Base-by-base conservation (phyloP, 2,888 invertebrate genomes). In the Mechanitis messenoides region DNA sequence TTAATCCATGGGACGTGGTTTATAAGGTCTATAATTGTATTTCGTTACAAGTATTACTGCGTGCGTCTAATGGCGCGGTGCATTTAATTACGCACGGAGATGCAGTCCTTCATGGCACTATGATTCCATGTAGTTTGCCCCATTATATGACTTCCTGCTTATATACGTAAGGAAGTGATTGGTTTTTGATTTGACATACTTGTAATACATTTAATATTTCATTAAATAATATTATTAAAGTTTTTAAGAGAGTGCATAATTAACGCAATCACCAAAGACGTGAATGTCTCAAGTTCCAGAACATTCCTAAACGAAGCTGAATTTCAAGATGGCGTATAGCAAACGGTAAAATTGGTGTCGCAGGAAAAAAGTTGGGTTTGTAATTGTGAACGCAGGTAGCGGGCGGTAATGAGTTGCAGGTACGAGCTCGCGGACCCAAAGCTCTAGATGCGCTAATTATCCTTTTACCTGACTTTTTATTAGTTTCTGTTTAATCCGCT, bases 331-430 rank as follows among this genome's bases (percentile, higher is more conserved):
- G 58, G 46, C 60, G 57, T 50, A 68, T 63, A 68, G 65, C 66
- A 63, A 67, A 68, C 68, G 67, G 67, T 66, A 59, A 63, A 67
- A 66, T 68, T 66, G 64, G 65, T 68, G 69, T 70, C 68, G 69
- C 70, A 67, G 66, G 69, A 70, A 70, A 50, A 71, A 70, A 66
- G 67, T 66, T 66, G 69, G 66, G 64, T 59, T 38, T 59, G 62
- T 69, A 71, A 71, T 67, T 67, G 69, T 66, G 70, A 62, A 62
- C 65, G 66, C 67, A 69, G 70, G 70, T 69, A 69, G 67, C 59
- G 60, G 64, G 53, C 60, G 50, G 64, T 66, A 70, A 69, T 69
- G 69, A 68, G 64, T 65, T 59, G 42, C 63, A 61, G 63, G 65
- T 60, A 66, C 60, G 28, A 42, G 62, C 42, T 20, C 45, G 62